Percentiles rank a stretch among this genome's conserved stretches.
These are phyloP conservation scores for Habroteleia sp. DNA, from an alignment of 2,888 invertebrate species.

Conservation along the genomic window DNA sequence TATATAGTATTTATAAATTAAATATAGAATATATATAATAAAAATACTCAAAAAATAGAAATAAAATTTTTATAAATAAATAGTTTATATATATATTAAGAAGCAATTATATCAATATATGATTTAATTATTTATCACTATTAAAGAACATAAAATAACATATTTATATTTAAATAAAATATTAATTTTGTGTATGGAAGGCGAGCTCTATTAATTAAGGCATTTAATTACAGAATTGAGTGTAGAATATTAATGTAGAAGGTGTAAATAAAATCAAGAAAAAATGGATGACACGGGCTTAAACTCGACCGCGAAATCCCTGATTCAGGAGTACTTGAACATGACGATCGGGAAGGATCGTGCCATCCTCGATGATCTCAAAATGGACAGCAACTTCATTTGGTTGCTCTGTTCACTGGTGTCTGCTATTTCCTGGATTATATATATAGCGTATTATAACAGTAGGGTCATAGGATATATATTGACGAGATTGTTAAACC, in stretches of 20 bases:
- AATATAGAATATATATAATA: no score
- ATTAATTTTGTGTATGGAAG: no score
- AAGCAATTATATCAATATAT: no score
- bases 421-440: slow-evolving; percentile 93
- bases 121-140: no score
- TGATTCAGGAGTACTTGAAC: slow-evolving; percentile 83
- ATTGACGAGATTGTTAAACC: slow-evolving; percentile 93
- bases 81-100: no score
- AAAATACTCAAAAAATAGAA: no score
- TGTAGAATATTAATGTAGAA: not conserved
- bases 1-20: no score
- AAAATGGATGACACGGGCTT: slow-evolving; percentile 69
- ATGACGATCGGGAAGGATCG: slow-evolving; percentile 82
- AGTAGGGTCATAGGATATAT: slow-evolving; percentile 95
- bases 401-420: slow-evolving; percentile 91
- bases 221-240: slow-evolving; percentile 27
- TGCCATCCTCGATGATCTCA: slow-evolving; percentile 85
- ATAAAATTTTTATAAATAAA: no score
- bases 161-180: no score
- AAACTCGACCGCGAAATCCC: slow-evolving; percentile 65
- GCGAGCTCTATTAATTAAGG: no score
- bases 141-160: no score
- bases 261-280: slow-evolving; percentile 25
- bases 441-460: slow-evolving; percentile 97
- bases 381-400: slow-evolving; percentile 89